Evolutionary conservation across 2,797 vertebrate genomes (phyloP).

Genomic region (Anguilla anguilla): DNA sequence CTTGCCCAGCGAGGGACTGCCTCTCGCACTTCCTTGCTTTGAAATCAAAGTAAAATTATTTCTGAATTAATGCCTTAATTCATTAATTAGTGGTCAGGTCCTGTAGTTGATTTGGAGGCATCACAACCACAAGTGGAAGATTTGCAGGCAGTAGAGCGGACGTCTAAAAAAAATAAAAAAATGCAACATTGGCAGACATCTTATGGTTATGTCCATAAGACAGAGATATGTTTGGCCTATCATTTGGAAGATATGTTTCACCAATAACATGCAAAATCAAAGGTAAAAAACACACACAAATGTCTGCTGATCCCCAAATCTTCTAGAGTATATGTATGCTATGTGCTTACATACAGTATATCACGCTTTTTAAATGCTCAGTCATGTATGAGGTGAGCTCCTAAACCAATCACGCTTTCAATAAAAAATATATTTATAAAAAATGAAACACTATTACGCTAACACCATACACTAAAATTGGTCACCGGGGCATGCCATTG

Average conservation of each 20-base stretch:
- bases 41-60: neutral
- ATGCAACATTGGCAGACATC: constrained; percentile 23
- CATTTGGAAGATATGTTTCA: constrained; percentile 31
- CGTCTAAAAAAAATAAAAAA: constrained; percentile 5
- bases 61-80: neutral
- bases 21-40: constrained; percentile 1
- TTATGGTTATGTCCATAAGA: constrained; percentile 31
- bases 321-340: neutral
- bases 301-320: neutral
- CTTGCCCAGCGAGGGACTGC: constrained; percentile 4
- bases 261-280: constrained; percentile 19
- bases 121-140: constrained; percentile 34
- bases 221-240: constrained; percentile 23
- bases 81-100: neutral
- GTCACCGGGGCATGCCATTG: neutral
- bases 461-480: neutral
- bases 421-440: neutral
- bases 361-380: neutral
- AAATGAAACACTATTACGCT: neutral
- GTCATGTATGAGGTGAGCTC: neutral
- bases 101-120: neutral
- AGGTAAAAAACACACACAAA: neutral
- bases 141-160: constrained; percentile 36
- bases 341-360: neutral
- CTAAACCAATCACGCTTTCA: neutral